phyloP scores from a whole-genome alignment of 2,113 vertebrate species.

The Potamarius usumacintae region DNA sequence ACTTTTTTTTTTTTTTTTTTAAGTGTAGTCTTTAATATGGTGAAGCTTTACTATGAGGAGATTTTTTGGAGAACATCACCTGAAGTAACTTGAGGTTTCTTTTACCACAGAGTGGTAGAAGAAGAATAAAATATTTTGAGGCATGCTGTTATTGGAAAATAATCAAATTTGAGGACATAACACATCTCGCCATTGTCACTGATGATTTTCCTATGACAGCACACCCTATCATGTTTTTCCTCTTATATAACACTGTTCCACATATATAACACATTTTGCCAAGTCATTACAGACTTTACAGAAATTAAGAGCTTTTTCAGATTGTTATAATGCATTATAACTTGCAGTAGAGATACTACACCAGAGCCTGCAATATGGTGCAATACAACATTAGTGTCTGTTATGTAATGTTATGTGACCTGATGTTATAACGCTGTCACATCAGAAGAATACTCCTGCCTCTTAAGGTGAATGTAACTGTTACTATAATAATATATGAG shows the following conservation, averaged over 20 bases:
- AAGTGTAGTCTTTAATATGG: too few species aligned
- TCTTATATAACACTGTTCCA: neutral
- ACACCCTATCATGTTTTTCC: neutral
- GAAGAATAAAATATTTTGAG: neutral
- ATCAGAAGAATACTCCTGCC: neutral
- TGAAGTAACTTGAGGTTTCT: neutral
- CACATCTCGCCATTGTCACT: neutral
- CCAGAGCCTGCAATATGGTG: neutral
- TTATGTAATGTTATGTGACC: neutral
- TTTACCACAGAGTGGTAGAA: neutral
- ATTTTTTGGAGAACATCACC: neutral
- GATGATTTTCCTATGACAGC: neutral
- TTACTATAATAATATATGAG: neutral
- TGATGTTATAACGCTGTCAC: neutral
- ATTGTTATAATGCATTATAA: neutral
- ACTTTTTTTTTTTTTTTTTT: neutral
- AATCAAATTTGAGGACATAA: neutral
- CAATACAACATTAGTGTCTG: neutral
- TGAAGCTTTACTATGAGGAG: neutral
- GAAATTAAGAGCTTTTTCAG: neutral
- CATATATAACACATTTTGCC: neutral
- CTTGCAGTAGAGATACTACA: neutral
- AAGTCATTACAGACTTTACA: neutral
- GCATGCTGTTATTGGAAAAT: neutral
- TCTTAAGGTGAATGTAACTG: neutral